phyloP scores from a whole-genome alignment of 1,140 invertebrate species.

The Cherax destructor region DNA sequence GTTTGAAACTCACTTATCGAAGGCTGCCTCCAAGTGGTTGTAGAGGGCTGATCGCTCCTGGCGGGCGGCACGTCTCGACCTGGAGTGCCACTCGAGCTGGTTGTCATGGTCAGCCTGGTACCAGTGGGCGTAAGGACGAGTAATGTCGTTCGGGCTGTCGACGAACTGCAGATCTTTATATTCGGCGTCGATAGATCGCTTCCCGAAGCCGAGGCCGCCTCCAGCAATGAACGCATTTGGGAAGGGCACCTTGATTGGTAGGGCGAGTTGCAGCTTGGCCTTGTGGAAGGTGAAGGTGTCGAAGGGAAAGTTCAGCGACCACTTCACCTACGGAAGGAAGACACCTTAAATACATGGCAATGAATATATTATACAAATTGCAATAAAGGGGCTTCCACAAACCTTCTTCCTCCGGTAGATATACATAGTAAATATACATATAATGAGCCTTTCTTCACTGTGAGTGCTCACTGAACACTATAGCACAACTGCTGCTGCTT shows the following conservation, averaged over 20 bases:
- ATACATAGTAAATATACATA: too few species aligned
- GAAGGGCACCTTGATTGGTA: slow-evolving; percentile 58
- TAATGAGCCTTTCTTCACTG: too few species aligned
- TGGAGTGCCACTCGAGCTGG: background rate
- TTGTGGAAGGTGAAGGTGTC: slow-evolving; percentile 59
- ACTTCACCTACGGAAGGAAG: slow-evolving; percentile 32
- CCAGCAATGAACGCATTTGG: slow-evolving; percentile 3
- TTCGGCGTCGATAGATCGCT: background rate
- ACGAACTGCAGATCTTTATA: background rate
- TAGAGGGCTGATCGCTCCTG: background rate
- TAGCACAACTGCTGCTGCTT: too few species aligned
- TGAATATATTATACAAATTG: too few species aligned
- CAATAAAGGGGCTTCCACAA: too few species aligned
- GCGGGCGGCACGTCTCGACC: background rate
- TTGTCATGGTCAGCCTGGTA: too few species aligned
- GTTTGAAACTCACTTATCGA: slow-evolving; percentile 5
- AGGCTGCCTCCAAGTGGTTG: background rate
- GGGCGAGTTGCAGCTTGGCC: slow-evolving; percentile 37
- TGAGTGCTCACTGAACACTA: too few species aligned
- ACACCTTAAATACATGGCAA: background rate
- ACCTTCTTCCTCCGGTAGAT: too few species aligned
- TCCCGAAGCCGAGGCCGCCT: background rate
- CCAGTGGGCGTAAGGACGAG: background rate
- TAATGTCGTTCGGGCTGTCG: background rate
- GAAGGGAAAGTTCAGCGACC: slow-evolving; percentile 58